Evolutionary conservation across 2,113 vertebrate species (phyloP).

Genomic region (Ammodytes dubius): DNA sequence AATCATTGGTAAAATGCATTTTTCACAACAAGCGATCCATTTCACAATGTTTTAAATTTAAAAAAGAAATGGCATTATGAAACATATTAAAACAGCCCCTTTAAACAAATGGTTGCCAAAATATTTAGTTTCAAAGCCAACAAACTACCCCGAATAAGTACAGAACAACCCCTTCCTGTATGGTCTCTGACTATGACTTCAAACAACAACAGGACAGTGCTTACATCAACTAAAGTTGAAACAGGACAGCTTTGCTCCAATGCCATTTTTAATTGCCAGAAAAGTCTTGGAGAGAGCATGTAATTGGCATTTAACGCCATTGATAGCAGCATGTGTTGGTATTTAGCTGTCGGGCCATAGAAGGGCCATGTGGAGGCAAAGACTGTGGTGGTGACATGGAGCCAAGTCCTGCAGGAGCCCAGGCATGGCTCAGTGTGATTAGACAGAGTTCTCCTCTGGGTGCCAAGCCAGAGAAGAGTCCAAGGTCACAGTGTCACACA

Average conservation of each 20-base stretch:
- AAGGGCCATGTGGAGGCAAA: conserved; percentile 69
- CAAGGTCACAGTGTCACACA: conserved; percentile 53
- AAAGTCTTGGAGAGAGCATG: conserved; percentile 67
- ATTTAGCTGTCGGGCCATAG: conserved; percentile 71
- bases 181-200: conserved; percentile 6
- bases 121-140: not conserved
- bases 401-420: conserved; percentile 76
- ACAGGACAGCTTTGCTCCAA: conserved; percentile 50
- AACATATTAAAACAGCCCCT: not conserved
- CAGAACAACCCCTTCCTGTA: not conserved
- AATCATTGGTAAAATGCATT: conserved; percentile 32
- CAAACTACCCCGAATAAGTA: not conserved
- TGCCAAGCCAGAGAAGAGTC: conserved; percentile 71
- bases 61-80: not conserved
- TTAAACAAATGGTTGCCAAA: not conserved
- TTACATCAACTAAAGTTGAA: conserved; percentile 51
- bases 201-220: conserved; percentile 15
- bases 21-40: not conserved
- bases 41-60: not conserved
- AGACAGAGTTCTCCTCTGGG: conserved; percentile 60
- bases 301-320: conserved; percentile 78
- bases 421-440: conserved; percentile 72
- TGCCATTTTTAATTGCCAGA: conserved; percentile 65
- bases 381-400: conserved; percentile 55
- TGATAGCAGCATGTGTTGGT: conserved; percentile 78